A percentile compares a stretch with the other conserved stretches of the same genome.
Evolutionary conservation across 2,888 invertebrate genomes (phyloP).

Genomic region (Tolmerus cingulatus): DNA sequence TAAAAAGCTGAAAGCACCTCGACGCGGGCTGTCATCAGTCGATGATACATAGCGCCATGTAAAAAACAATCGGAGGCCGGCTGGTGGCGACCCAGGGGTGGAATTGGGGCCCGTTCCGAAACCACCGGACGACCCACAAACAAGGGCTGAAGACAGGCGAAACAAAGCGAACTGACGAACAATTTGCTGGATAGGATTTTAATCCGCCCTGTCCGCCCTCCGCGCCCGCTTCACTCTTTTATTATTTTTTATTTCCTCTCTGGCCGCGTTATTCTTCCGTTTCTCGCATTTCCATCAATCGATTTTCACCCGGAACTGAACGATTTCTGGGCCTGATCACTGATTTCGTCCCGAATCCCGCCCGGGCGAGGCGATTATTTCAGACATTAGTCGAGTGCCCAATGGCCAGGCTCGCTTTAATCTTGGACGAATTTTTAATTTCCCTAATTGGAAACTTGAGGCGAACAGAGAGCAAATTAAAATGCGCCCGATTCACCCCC

Average conservation of each 20-base stretch:
- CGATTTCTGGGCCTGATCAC: conserved; percentile 23
- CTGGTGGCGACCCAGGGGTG: not conserved
- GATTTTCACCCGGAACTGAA: conserved; percentile 33
- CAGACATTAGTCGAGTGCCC: not conserved
- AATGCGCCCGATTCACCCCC: not conserved
- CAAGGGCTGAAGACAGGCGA: not conserved
- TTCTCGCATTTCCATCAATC: conserved; percentile 26
- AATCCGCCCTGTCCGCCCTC: not conserved
- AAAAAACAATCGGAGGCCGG: not conserved
- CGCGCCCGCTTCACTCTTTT: not conserved
- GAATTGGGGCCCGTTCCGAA: not conserved
- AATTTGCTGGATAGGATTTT: conserved; percentile 36
- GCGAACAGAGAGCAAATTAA: conserved; percentile 39
- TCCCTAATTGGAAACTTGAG: conserved; percentile 48
- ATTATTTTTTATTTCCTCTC: not conserved
- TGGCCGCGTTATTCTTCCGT: not conserved
- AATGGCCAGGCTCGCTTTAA: not conserved
- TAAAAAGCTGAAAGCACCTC: conserved; percentile 1
- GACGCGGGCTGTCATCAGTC: not conserved
- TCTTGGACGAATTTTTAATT: conserved; percentile 44
- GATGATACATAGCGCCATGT: not conserved
- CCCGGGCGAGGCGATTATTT: not conserved
- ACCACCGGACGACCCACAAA: not conserved
- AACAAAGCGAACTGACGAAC: conserved; percentile 33
- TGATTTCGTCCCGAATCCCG: not conserved